These are phyloP conservation scores for Oceanites oceanicus DNA, from an alignment of 2,113 vertebrate species.

Conservation along the genomic window DNA sequence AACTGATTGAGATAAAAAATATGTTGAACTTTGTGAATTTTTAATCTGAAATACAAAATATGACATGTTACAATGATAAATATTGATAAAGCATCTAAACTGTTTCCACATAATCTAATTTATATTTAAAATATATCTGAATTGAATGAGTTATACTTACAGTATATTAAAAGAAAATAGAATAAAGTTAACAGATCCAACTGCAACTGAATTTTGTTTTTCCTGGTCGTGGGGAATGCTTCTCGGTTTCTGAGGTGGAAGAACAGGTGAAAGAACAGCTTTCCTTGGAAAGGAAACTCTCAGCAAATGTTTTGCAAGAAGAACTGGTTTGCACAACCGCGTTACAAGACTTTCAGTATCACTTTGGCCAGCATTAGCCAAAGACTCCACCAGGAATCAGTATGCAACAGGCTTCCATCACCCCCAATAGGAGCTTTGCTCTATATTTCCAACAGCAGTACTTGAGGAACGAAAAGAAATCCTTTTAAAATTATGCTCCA, in stretches of 20 bases:
- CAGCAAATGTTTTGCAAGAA: neutral
- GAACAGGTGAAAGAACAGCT: neutral
- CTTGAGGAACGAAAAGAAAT: neutral
- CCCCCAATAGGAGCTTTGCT: rapidly evolving
- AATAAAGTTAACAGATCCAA: neutral
- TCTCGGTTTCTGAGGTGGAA: neutral
- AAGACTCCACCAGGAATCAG: neutral
- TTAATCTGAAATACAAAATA: neutral
- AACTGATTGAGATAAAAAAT: neutral
- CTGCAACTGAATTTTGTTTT: neutral
- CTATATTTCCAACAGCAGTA: neutral
- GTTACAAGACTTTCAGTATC: neutral
- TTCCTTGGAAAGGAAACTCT: neutral
- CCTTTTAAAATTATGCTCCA: neutral
- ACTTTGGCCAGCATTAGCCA: neutral
- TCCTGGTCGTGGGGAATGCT: neutral
- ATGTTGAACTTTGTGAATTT: slow-evolving; percentile 8
- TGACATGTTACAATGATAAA: neutral
- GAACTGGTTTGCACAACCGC: neutral
- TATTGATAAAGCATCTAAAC: slow-evolving; percentile 25
- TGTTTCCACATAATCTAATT: neutral
- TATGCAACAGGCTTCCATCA: neutral
- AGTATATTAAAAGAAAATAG: neutral
- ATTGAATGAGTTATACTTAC: neutral
- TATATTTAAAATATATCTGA: neutral